Evolutionary conservation across 2,113 vertebrate species (phyloP).

Genomic region (Bubo bubo): DNA sequence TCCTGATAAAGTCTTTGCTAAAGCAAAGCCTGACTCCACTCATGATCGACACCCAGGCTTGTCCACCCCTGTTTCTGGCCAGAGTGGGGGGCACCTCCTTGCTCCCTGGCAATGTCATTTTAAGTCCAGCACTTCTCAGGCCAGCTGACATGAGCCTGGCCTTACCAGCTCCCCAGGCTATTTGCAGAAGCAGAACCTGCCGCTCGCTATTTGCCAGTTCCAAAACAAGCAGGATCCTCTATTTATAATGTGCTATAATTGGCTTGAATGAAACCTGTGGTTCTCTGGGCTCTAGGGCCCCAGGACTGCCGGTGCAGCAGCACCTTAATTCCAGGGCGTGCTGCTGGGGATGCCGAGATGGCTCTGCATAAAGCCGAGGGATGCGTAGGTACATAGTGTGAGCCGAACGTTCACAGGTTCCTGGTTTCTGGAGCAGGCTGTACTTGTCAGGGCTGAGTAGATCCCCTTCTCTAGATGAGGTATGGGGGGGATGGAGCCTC

Average conservation of each 20-base stretch:
- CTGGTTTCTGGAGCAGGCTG: neutral
- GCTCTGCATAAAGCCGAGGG: neutral
- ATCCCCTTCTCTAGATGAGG: neutral
- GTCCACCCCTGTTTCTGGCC: neutral
- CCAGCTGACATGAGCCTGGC: neutral
- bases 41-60: fast-evolving
- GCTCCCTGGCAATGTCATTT: neutral
- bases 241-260: conserved; percentile 29
- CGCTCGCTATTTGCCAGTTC: fast-evolving
- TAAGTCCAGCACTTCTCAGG: neutral
- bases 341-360: neutral
- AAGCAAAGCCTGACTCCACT: neutral
- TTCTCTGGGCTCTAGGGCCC: neutral
- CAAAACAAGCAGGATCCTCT: conserved; percentile 37
- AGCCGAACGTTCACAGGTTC: neutral
- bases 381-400: neutral
- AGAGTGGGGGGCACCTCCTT: neutral
- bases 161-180: neutral
- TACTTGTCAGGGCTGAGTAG: neutral
- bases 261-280: neutral
- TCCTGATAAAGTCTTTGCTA: neutral
- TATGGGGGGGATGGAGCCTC: neutral
- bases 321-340: neutral
- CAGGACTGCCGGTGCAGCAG: neutral
- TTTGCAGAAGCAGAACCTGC: neutral